phyloP scores from a whole-genome alignment of 2,113 vertebrate species.

The Tachuris rubrigastra region DNA sequence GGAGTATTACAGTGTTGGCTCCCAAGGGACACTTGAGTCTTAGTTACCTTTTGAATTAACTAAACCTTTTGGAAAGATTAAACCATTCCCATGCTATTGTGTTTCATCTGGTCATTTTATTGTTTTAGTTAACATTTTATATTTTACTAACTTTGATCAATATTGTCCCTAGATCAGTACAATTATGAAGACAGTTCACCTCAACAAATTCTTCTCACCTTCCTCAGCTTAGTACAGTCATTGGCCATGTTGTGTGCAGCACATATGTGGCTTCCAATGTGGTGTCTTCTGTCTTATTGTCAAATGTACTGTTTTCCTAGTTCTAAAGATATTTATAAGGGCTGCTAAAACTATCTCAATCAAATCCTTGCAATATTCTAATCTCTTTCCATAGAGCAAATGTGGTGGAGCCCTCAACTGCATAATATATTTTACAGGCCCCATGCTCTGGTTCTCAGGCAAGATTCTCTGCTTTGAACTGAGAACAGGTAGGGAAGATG shows the following conservation, averaged over 20 bases:
- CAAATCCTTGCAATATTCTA: neutral
- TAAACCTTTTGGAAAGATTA: conserved; percentile 44
- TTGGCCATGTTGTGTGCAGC: neutral
- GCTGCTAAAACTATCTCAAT: neutral
- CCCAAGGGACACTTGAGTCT: neutral
- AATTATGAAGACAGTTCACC: neutral
- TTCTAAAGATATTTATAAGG: neutral
- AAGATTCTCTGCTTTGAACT: neutral
- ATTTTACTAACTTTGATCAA: neutral
- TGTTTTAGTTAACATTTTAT: neutral
- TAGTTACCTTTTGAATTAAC: conserved; percentile 66
- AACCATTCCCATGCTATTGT: conserved; percentile 23
- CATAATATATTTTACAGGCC: neutral
- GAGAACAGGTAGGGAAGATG: neutral
- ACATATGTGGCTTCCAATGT: neutral
- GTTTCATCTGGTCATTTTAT: conserved; percentile 2
- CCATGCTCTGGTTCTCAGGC: neutral
- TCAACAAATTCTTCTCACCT: neutral
- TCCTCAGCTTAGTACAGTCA: neutral
- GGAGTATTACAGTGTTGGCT: conserved; percentile 36
- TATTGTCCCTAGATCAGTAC: neutral
- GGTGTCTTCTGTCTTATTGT: neutral
- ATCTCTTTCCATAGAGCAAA: neutral
- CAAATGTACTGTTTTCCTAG: neutral
- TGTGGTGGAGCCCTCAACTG: neutral